Evolutionary conservation across 2,113 vertebrate genomes (phyloP).

Genomic region (Sprattus sprattus): DNA sequence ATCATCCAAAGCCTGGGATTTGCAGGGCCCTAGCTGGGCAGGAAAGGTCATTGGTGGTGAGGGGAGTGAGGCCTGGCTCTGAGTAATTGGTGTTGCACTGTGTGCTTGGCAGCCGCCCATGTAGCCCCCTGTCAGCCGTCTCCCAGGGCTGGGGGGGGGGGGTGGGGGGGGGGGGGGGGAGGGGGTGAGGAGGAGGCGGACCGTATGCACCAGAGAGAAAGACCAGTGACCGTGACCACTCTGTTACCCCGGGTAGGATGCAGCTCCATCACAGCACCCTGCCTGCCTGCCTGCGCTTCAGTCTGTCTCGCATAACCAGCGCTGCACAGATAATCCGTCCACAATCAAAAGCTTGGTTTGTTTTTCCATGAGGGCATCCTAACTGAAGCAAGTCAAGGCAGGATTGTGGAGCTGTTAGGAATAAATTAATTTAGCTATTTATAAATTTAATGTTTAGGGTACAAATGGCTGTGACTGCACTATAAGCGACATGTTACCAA

Average conservation of each 20-base stretch:
- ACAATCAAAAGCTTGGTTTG: background rate
- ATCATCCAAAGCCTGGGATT: conserved; percentile 28
- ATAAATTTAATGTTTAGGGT: too few species aligned
- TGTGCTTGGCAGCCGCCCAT: conserved; percentile 32
- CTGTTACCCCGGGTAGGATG: conserved; percentile 17
- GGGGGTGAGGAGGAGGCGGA: background rate
- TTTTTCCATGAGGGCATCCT: background rate
- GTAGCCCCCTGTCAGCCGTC: conserved; percentile 30
- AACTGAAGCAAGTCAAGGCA: background rate
- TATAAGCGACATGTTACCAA: too few species aligned
- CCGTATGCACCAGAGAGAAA: conserved; percentile 24
- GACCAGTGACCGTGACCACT: conserved; percentile 41
- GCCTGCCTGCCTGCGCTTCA: background rate
- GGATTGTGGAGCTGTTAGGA: background rate
- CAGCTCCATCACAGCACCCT: conserved; percentile 7
- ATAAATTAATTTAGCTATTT: background rate
- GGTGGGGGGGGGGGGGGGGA: background rate
- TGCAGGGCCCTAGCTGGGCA: background rate
- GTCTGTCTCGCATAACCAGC: background rate
- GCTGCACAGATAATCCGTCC: background rate
- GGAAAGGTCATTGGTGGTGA: conserved; percentile 39
- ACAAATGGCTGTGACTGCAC: too few species aligned
- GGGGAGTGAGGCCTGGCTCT: conserved; percentile 21
- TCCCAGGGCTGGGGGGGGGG: conserved; percentile 8
- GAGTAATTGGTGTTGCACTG: conserved; percentile 42